Evolutionary conservation across 2,113 vertebrate genomes (phyloP), one percentile per base, ranked within the genome.

Genomic region (Tenrec ecaudatus): DNA sequence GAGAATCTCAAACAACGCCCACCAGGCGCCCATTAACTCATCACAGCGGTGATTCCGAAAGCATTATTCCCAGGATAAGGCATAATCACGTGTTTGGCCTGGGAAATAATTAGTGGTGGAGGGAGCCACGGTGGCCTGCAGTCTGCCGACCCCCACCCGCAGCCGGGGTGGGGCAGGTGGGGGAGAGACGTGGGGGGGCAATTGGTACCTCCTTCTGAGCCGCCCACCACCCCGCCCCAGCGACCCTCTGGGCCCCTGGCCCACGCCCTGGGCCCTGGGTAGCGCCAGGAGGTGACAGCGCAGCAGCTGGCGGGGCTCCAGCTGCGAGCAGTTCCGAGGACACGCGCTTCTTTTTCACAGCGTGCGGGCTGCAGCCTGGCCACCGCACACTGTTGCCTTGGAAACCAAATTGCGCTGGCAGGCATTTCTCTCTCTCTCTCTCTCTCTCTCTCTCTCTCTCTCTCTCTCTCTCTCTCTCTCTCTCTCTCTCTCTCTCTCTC

Each of bases 11-110:
- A 83, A 91, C 93, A 96, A 95, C 96, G 95, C 89, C 92, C 90
- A 96, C 95, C 97, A 96, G 97, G 97, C 96, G 97, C 97, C 97
- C 96, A 97, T 98, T 98, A 98, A 95, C 97, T 98, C 98, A 98
- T 98, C 98, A 98, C 97, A 97, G 97, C 29, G 94, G 96, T 92
- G 97, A 97, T 97, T 98, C 97, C 97, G 97, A 97, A 98, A 96
- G 98, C 98, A 98, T 98, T 97, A 98, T 98, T 98, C 97, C 95
- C 96, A 98, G 97, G 97, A 95, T 96, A 90, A 94, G 94, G 96
- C 96, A 77, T 96, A 98, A 97, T 97, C 97, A 88, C 96, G 95
- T 97, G 96, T 97, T 96, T 95, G 95, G 98, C 97, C 85, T 95
- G 97, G 97, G 89, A 89, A 82, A 86, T 91, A 96, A 96, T 95